Base-by-base conservation (phyloP, 2,888 invertebrate genomes). In the Fragum whitleyi region DNA sequence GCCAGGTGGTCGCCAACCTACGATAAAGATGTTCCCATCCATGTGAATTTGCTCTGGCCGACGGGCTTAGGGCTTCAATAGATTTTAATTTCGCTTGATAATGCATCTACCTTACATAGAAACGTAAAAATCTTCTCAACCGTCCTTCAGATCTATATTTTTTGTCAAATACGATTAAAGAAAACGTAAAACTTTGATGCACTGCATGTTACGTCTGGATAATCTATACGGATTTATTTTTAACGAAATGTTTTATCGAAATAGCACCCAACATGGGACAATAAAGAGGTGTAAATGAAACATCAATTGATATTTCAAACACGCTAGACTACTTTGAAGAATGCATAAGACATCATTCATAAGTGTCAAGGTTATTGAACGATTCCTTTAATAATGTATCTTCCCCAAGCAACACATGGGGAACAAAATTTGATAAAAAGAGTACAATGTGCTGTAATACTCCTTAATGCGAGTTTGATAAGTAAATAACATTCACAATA, bases 71-170 rank as follows among this genome's bases (percentile, higher is more conserved):
- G n/a, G 21, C 29, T 61, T 61, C 61, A 32, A 32, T 32, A 32
- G 19, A 29, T 29, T n/a, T 47, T 47, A n/a, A n/a, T 14, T 14
- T n/a, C 47, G 47, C 5, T 16, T 9, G 47, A 47, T 32, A 32
- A 61, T 61, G 61, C 19, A 61, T 32, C 29, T 6, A 32, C n/a
- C n/a, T 32, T 16, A n/a, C 61, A 19, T 61, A 32, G 61, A 61
- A 61, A 61, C 61, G 61, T 5, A 61, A 32, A 32, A 61, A 61
- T 61, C 32, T 32, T 61, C n/a, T n/a, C 61, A 14, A 61, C 26
- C n/a, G n/a, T 2, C 47, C 47, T 14, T 14, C 47, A 19, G 5
- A 47, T 14, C 47, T 47, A 14, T 19, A 39, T 39, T 39, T 47
- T 47, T 47, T 47, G 47, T 47, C 47, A 47, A 14, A n/a, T 47